Evolutionary conservation across 2,797 vertebrate species (phyloP).

Genomic region (Allenopithecus nigroviridis): DNA sequence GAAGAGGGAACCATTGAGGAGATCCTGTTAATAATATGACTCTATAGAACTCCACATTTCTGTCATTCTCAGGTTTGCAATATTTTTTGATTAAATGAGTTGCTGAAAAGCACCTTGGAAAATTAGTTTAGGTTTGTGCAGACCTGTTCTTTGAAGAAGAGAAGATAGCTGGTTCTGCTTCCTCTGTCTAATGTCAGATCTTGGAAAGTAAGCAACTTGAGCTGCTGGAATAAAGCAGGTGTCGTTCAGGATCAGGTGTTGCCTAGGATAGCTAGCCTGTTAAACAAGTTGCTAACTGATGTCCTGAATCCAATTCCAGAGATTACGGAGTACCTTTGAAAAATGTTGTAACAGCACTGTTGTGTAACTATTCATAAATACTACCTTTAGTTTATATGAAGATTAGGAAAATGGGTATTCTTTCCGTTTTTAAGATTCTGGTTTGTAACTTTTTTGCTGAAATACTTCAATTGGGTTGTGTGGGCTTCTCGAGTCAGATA

Average conservation of each 20-base stretch:
- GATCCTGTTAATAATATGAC: background rate
- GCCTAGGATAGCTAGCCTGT: background rate
- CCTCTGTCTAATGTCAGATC: background rate
- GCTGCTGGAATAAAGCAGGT: background rate
- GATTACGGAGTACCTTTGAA: background rate
- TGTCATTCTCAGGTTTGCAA: background rate
- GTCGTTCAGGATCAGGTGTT: background rate
- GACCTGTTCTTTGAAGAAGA: conserved; percentile 5
- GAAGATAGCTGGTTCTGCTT: background rate
- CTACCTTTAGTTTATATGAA: conserved; percentile 14
- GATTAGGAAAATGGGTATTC: background rate
- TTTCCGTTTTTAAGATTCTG: background rate
- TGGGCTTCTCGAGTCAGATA: conserved; percentile 1
- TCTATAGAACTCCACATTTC: background rate
- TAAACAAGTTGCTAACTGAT: background rate
- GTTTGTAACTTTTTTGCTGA: conserved; percentile 5
- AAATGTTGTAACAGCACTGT: background rate
- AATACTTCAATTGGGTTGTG: background rate
- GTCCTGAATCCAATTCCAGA: background rate
- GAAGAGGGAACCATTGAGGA: background rate
- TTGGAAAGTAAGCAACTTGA: background rate
- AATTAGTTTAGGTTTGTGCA: background rate
- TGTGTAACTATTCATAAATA: background rate
- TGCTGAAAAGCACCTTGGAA: conserved; percentile 10
- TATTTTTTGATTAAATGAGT: conserved; percentile 15